Percentiles rank a stretch among this genome's conserved stretches.
These are phyloP conservation scores for Isotomurus palustris DNA, from an alignment of 2,888 invertebrate species.

Conservation along the genomic window DNA sequence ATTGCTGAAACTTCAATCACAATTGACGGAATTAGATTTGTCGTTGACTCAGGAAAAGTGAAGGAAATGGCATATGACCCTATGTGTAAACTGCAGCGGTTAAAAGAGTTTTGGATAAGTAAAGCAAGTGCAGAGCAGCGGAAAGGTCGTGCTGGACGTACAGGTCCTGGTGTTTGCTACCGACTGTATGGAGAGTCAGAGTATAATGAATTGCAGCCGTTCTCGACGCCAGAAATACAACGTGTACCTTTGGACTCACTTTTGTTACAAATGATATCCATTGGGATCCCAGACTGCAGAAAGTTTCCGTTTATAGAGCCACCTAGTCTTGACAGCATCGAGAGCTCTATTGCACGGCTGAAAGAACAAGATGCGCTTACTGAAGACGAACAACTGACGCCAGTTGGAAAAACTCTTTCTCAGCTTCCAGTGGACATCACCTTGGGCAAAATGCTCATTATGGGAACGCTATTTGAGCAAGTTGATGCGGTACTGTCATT, in stretches of 20 bases:
- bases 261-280: slow-evolving; percentile 84
- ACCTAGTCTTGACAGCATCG: slow-evolving; percentile 77
- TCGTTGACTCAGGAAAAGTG: slow-evolving; percentile 93
- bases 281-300: slow-evolving; percentile 85
- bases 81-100: slow-evolving; percentile 77
- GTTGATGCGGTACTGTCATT: slow-evolving; percentile 82
- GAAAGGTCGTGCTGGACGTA: slow-evolving; percentile 76
- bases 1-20: slow-evolving; percentile 99
- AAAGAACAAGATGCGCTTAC: slow-evolving; percentile 83
- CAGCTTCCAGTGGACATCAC: slow-evolving; percentile 90
- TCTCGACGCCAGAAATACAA: slow-evolving; percentile 87
- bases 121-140: slow-evolving; percentile 95
- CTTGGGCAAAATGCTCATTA: slow-evolving; percentile 90
- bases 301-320: slow-evolving; percentile 93
- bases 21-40: slow-evolving; percentile 96
- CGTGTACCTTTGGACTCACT: slow-evolving; percentile 90
- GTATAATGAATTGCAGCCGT: slow-evolving; percentile 70
- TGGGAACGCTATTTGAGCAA: slow-evolving; percentile 84
- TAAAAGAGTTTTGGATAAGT: slow-evolving; percentile 96
- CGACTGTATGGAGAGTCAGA: slow-evolving; percentile 77
- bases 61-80: slow-evolving; percentile 97
- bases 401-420: slow-evolving; percentile 78
- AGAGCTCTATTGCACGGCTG: slow-evolving; percentile 76
- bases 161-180: slow-evolving; percentile 90
- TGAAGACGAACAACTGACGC: slow-evolving; percentile 73